These are phyloP conservation scores for Acleris literana DNA, from an alignment of 2,888 invertebrate species.

Conservation along the genomic window DNA sequence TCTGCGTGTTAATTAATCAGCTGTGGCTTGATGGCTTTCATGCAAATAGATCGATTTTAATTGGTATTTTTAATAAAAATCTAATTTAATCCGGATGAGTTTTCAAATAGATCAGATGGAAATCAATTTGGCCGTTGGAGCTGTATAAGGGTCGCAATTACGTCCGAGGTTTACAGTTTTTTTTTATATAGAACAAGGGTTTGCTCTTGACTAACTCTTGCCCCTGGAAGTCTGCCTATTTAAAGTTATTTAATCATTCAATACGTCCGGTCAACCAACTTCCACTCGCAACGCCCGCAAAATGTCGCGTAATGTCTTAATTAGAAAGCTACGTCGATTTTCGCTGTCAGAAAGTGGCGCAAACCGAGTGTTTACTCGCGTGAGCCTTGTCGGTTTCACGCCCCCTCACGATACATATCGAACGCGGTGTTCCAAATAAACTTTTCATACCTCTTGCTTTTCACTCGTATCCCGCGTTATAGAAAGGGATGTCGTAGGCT, in stretches of 20 bases:
- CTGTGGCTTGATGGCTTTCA: no score
- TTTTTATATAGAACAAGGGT: no score
- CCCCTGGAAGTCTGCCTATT: no score
- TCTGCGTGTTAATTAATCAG: no score
- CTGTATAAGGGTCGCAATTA: no score
- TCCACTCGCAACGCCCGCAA: neutral
- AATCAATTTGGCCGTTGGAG: no score
- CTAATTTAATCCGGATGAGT: no score
- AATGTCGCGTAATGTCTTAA: slow-evolving; percentile 70
- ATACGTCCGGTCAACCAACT: neutral
- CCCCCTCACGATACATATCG: slow-evolving; percentile 41
- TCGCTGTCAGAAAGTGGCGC: slow-evolving; percentile 58
- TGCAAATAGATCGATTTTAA: no score
- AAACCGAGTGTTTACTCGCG: slow-evolving; percentile 69
- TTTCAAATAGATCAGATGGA: no score
- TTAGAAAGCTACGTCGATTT: slow-evolving; percentile 74
- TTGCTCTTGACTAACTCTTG: no score
- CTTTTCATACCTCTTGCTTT: slow-evolving; percentile 5
- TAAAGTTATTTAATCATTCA: neutral
- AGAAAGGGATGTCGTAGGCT: slow-evolving; percentile 13
- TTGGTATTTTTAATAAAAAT: no score
- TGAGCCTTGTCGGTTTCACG: slow-evolving; percentile 59
- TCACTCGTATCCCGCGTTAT: slow-evolving; percentile 2
- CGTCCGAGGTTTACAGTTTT: no score
- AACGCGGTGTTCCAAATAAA: slow-evolving; percentile 12